These are phyloP conservation scores for Diadophis punctatus DNA, from an alignment of 2,113 vertebrate species.

Conservation along the genomic window DNA sequence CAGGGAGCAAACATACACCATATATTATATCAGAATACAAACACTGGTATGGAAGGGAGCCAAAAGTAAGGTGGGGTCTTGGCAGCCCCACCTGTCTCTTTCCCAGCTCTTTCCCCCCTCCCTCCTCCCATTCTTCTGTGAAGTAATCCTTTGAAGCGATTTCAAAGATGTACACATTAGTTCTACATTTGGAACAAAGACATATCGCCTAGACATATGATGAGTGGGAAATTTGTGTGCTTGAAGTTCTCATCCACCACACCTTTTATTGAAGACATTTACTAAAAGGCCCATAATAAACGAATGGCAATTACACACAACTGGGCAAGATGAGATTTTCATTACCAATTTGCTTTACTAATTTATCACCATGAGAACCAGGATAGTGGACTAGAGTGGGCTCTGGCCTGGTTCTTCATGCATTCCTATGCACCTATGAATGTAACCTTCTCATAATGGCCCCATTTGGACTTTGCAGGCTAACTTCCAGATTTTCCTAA, in stretches of 20 bases:
- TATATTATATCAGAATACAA: slow-evolving; percentile 1
- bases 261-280: neutral
- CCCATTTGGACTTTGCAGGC: neutral
- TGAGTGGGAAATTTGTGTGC: neutral
- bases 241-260: slow-evolving; percentile 3
- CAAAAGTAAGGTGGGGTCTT: slow-evolving; percentile 24
- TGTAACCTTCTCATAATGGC: neutral
- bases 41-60: slow-evolving; percentile 17
- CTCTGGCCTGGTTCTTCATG: neutral
- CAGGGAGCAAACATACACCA: slow-evolving; percentile 3
- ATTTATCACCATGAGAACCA: neutral
- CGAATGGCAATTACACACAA: neutral
- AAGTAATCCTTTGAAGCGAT: slow-evolving; percentile 19
- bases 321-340: neutral
- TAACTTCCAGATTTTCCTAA: neutral
- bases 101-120: neutral
- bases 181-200: neutral
- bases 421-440: neutral
- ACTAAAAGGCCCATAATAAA: neutral
- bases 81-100: neutral
- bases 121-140: neutral
- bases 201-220: neutral
- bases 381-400: too few species aligned
- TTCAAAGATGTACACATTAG: slow-evolving; percentile 1
- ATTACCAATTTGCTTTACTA: neutral